Evolutionary conservation across 2,888 invertebrate genomes (phyloP).

Genomic region (Epinotia demarniana): DNA sequence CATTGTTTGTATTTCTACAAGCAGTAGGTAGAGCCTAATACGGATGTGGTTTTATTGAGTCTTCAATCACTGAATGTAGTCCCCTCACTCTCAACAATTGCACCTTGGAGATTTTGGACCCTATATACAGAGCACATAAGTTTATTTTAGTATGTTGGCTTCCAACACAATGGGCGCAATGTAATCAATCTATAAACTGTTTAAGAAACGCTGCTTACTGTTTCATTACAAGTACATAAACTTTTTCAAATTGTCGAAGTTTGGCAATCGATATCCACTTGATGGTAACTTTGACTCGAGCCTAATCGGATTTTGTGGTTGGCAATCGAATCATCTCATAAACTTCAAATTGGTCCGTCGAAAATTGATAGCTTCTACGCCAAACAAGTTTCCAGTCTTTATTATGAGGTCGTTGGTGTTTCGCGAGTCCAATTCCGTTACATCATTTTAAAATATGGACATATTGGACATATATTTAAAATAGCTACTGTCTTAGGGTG

Average conservation of each 20-base stretch:
- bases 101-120: too few species aligned
- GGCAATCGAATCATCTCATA: slow-evolving; percentile 35
- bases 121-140: too few species aligned
- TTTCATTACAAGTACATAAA: slow-evolving; percentile 7
- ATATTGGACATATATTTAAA: background rate
- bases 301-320: slow-evolving; percentile 35
- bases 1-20: too few species aligned
- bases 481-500: too few species aligned
- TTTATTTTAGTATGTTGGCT: background rate
- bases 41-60: too few species aligned
- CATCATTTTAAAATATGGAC: background rate
- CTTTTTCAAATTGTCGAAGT: slow-evolving; percentile 19
- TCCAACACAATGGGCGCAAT: background rate
- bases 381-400: slow-evolving; percentile 13
- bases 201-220: background rate
- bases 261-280: slow-evolving; percentile 31
- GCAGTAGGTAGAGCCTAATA: too few species aligned
- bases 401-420: background rate
- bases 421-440: background rate
- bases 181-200: background rate
- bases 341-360: slow-evolving; percentile 35
- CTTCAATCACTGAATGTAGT: too few species aligned
- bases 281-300: slow-evolving; percentile 28
- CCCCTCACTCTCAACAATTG: too few species aligned
- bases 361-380: slow-evolving; percentile 29